Evolutionary conservation across 2,113 vertebrate species (phyloP).

Genomic region (Nannobrachium achirus): DNA sequence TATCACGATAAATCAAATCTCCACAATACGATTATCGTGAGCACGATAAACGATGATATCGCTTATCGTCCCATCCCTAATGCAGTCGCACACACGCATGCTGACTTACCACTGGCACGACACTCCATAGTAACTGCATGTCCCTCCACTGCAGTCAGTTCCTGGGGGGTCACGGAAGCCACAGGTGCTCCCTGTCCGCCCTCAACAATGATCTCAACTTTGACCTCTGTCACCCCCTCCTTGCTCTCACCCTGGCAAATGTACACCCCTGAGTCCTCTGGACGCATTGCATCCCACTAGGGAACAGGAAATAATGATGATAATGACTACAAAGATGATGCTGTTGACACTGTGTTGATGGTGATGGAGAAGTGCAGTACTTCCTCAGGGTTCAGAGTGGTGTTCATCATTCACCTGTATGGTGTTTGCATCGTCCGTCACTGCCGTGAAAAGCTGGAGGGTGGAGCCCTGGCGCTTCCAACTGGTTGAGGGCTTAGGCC

Average conservation of each 20-base stretch:
- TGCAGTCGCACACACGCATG: no score
- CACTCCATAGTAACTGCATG: conserved; percentile 84
- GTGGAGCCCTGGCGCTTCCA: conserved; percentile 86
- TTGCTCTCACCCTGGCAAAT: conserved; percentile 85
- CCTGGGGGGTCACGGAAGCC: conserved; percentile 70
- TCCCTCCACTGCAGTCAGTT: conserved; percentile 84
- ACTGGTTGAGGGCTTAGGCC: conserved; percentile 82
- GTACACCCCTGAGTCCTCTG: conserved; percentile 85
- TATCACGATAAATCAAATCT: no score
- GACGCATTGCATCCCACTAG: conserved; percentile 81
- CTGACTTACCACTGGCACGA: conserved; percentile 83
- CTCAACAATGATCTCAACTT: conserved; percentile 83
- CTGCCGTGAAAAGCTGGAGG: conserved; percentile 71
- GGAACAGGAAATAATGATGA: neutral
- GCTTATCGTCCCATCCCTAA: no score
- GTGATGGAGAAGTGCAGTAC: neutral
- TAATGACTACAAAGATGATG: neutral
- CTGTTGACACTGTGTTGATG: neutral
- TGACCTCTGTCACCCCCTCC: conserved; percentile 82
- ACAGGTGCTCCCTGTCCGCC: conserved; percentile 56
- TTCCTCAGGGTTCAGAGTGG: no score
- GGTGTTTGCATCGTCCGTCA: no score
- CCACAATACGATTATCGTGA: no score
- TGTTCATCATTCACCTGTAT: no score
- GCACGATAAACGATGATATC: no score